Conservation (phyloP, 2,797 vertebrate species). For the Sebastiscus albofasciatus region DNA sequence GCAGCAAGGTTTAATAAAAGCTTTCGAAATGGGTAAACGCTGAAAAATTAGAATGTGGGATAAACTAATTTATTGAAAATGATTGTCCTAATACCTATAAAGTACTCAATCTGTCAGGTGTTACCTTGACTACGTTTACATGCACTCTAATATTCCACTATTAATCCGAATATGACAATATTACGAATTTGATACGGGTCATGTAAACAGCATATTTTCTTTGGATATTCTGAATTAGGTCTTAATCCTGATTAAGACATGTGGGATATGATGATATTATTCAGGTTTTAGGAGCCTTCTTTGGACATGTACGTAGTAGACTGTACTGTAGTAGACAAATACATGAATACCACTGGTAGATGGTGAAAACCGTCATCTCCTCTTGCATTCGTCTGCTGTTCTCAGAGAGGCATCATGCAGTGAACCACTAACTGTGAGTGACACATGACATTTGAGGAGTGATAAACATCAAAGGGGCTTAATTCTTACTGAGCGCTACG, state of each 20-base stretch:
- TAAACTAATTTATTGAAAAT: neutral
- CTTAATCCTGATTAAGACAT: too few species aligned
- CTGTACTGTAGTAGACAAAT: too few species aligned
- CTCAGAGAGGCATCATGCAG: constrained; percentile 4
- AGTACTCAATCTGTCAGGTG: neutral
- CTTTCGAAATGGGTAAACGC: neutral
- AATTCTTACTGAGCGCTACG: constrained; percentile 23
- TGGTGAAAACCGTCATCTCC: neutral
- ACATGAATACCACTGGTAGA: neutral
- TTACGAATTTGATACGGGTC: too few species aligned
- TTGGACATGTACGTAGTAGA: too few species aligned
- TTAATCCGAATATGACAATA: too few species aligned
- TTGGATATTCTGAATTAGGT: too few species aligned
- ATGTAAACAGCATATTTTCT: too few species aligned
- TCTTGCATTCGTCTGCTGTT: neutral
- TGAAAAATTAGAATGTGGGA: neutral
- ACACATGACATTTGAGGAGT: constrained; percentile 51
- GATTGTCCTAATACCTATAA: neutral
- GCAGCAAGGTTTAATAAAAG: neutral
- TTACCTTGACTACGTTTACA: too few species aligned
- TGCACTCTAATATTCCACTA: too few species aligned
- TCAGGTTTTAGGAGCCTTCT: too few species aligned
- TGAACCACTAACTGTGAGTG: constrained; percentile 43
- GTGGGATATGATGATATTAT: too few species aligned
- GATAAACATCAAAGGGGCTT: constrained; percentile 47